phyloP scores from a whole-genome alignment of 2,888 invertebrate genomes.

The Noctua pronuba region DNA sequence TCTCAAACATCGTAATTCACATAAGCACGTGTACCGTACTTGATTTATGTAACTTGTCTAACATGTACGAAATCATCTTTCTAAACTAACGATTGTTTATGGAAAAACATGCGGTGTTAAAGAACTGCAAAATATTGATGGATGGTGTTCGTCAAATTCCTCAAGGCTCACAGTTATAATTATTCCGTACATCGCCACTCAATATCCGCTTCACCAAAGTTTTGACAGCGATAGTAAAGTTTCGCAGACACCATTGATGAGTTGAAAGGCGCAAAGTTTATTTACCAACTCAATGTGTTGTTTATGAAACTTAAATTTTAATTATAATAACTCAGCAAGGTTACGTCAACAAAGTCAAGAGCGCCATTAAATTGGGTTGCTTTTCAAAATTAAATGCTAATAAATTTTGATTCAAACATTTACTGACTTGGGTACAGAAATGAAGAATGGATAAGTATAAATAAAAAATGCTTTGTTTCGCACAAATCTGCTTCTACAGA shows the following conservation, averaged over 20 bases:
- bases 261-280: slow-evolving; percentile 58
- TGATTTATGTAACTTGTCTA: slow-evolving; percentile 41
- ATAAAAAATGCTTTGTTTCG: slow-evolving; percentile 24
- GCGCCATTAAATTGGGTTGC: slow-evolving; percentile 60
- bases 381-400: slow-evolving; percentile 55
- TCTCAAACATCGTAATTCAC: slow-evolving; percentile 30
- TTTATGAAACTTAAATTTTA: slow-evolving; percentile 66
- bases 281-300: slow-evolving; percentile 62
- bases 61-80: slow-evolving; percentile 38
- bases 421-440: slow-evolving; percentile 10
- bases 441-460: slow-evolving; percentile 21
- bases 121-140: slow-evolving; percentile 42
- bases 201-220: slow-evolving; percentile 44
- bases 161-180: slow-evolving; percentile 51
- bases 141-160: slow-evolving; percentile 30
- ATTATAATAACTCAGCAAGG: slow-evolving; percentile 66
- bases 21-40: slow-evolving; percentile 7
- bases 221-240: slow-evolving; percentile 62
- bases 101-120: slow-evolving; percentile 21
- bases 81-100: slow-evolving; percentile 30
- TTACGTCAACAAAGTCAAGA: slow-evolving; percentile 72
- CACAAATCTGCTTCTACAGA: slow-evolving; percentile 21
- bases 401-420: slow-evolving; percentile 51
- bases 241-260: slow-evolving; percentile 62
- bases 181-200: slow-evolving; percentile 46